These are phyloP conservation scores for Gephyroberyx darwinii DNA, from an alignment of 2,797 vertebrate species.

Conservation along the genomic window DNA sequence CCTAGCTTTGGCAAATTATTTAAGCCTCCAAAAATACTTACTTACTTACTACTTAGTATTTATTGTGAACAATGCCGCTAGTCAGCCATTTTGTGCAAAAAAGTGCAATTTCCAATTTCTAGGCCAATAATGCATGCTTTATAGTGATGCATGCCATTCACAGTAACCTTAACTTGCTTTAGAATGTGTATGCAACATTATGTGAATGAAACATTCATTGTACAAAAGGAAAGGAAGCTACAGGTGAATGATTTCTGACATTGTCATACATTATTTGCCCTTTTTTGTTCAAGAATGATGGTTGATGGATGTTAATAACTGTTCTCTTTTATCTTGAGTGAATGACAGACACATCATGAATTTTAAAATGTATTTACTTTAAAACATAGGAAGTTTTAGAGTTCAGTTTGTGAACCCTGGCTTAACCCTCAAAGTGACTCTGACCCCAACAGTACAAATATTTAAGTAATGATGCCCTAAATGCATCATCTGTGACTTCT, in stretches of 20 bases:
- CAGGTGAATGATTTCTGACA: conserved; percentile 57
- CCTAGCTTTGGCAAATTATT: conserved; percentile 31
- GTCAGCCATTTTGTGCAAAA: conserved; percentile 23
- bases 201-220: conserved; percentile 36
- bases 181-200: conserved; percentile 45
- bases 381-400: conserved; percentile 42
- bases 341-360: conserved; percentile 52
- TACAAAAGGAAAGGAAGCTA: conserved; percentile 37
- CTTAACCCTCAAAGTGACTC: conserved; percentile 26
- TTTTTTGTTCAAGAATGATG: conserved; percentile 48
- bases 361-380: conserved; percentile 44
- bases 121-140: conserved; percentile 19
- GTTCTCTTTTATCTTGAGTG: conserved; percentile 52
- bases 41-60: not conserved
- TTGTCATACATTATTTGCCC: conserved; percentile 40
- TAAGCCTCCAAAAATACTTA: conserved; percentile 29
- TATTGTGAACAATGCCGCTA: conserved; percentile 16
- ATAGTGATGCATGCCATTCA: conserved; percentile 30
- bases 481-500: conserved; percentile 52
- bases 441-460: conserved; percentile 34
- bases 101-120: conserved; percentile 7
- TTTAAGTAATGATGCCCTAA: conserved; percentile 49
- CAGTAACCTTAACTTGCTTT: conserved; percentile 32
- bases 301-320: conserved; percentile 58
- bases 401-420: conserved; percentile 20